Base-by-base conservation (phyloP, 2,113 vertebrate genomes). In the Ictalurus furcatus region DNA sequence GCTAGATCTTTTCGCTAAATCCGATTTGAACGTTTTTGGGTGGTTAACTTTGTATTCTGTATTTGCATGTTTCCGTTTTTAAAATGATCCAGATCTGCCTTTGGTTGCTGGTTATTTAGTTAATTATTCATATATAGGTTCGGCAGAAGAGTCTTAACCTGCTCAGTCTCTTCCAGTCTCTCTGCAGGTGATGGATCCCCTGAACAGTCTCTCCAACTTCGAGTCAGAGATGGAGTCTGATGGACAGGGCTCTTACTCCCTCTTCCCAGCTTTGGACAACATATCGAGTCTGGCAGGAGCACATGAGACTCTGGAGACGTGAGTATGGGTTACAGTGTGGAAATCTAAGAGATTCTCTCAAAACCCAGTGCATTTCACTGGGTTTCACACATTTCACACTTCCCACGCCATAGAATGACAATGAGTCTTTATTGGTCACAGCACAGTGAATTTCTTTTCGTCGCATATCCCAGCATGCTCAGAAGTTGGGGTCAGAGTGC, bases 181-280 rank as follows among this genome's bases (percentile, higher is more conserved):
- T 16, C 88, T 56, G 23, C 89, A 89, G 84, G 90, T 88, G 63
- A 96, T 96, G 95, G 96, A 96, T 94, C 93, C 96, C 12, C 93
- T 96, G 82, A 96, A 95, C 93, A 91, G 94, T 4, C 90, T 94
- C 6, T 92, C 93, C 25, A 94, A 93, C 56, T 96, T 97, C 92
- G 96, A 96, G 81, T 94, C 96, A 5, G 96, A 96, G 93, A 96
- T 96, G 94, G 96, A 96, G 91, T 89, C 95, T 19, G 96, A 96
- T 40, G 95, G 93, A 58, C 96, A 96, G 89, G 96, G 96, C 4
- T 95, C 85, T 92, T 96, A 96, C 90, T 96, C 96, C 3, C 92
- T 97, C 48, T 97, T 97, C 92, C 96, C 96, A 67, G 95, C 94
- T 44, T 87, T 97, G 90, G 96, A 96, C 92, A 96, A 92, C 86